Evolutionary conservation across 2,888 invertebrate species (phyloP).

Genomic region (Ophion ellenae): DNA sequence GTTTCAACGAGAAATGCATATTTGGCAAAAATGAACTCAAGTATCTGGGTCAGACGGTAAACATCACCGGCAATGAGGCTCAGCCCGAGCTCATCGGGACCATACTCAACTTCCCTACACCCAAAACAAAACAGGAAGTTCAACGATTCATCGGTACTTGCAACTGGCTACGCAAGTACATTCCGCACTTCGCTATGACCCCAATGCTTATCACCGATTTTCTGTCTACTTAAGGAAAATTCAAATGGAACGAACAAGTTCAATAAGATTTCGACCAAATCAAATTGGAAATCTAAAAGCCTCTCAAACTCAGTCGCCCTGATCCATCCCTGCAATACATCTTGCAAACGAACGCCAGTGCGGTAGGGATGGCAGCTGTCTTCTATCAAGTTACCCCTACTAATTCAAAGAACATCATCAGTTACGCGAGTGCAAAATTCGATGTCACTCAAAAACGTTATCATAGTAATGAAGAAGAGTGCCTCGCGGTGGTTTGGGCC

Average conservation of each 20-base stretch:
- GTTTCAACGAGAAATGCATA: background rate
- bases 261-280: background rate
- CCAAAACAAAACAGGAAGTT: background rate
- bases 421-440: constrained; percentile 67
- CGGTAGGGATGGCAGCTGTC: constrained; percentile 19
- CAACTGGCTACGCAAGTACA: constrained; percentile 8
- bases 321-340: background rate
- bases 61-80: constrained; percentile 7
- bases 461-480: constrained; percentile 27
- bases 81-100: constrained; percentile 19
- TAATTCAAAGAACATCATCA: constrained; percentile 20
- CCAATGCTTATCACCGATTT: background rate
- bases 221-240: background rate
- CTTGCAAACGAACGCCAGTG: constrained; percentile 14
- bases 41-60: background rate
- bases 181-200: background rate
- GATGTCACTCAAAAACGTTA: constrained; percentile 42
- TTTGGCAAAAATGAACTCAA: background rate
- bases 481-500: constrained; percentile 49
- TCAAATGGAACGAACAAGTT: background rate
- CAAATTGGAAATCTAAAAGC: background rate
- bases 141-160: background rate
- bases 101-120: background rate
- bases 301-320: background rate
- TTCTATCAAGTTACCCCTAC: background rate